Evolutionary conservation across 2,888 invertebrate genomes (phyloP), one percentile per base, ranked within the genome.

Genomic region (Phlogophora meticulosa): DNA sequence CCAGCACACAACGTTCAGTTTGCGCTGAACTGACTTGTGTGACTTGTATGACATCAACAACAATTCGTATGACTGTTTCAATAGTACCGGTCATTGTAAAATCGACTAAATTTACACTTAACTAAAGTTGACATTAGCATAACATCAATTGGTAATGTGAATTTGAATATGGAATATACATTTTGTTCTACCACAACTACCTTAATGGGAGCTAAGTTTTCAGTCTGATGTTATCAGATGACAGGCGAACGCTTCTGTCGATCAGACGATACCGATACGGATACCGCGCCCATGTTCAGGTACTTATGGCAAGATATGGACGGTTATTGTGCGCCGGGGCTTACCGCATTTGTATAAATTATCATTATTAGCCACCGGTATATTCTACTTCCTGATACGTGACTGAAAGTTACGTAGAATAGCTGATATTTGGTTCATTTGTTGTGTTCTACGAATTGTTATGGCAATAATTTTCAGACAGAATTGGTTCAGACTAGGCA

Each of bases 191-290:
- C n/a, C n/a, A n/a, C n/a, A n/a, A n/a, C 43, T 52, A 15, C 7
- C 34, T 10, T 5, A 13, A 48, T n/a, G 40, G 15, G 13, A 51
- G 59, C 45, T 71, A 59, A 59, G 64, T 76, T 76, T 71, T 64
- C 53, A 34, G 28, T 36, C 1, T 2, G 72, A 71, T 74, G 15
- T 76, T 76, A 74, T 76, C 73, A 46, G 22, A n/a, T 43, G 55
- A 32, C 55, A 51, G 55, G 76, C 28, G 49, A 69, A 69, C 32
- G 45, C 56, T 56, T 57, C 38, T 17, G 71, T 20, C 71, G 51
- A 63, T 73, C 22, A 20, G 4, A 38, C 9, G 51, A 68, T 60
- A 72, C 40, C 17, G 56, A 40, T 28, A 58, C 24, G 24, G 42
- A 57, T 72, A 68, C 45, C 45, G 17, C n/a, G n/a, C 15, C 38